Percentiles rank a stretch among this genome's conserved stretches.
Conservation (phyloP, 1,140 invertebrate species). For the Nasonia vitripennis region DNA sequence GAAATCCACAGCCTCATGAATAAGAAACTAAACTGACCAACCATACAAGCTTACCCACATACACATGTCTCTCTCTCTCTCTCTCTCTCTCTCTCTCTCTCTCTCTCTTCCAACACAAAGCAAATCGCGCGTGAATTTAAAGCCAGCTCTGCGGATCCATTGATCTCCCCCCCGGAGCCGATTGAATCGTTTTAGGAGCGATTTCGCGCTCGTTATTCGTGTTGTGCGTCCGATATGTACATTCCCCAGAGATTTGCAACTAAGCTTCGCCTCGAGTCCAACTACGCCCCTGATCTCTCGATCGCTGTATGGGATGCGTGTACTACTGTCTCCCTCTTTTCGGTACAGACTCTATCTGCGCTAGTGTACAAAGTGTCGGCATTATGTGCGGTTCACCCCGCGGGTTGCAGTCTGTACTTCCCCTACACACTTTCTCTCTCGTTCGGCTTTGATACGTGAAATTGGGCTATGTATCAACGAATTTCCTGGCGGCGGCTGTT, state of each 20-base stretch:
- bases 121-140: neutral
- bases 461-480: no score
- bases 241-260: conserved; percentile 1
- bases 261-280: neutral
- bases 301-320: no score
- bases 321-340: neutral
- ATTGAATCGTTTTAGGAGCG: conserved; percentile 28
- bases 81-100: no score
- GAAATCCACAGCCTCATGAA: neutral
- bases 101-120: neutral
- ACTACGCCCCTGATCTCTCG: conserved; percentile 2
- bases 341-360: neutral
- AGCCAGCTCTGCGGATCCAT: neutral
- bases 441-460: neutral
- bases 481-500: no score
- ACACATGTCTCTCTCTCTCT: neutral
- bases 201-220: conserved; percentile 15
- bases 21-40: neutral
- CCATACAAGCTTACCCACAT: neutral
- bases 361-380: no score
- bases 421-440: neutral
- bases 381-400: no score
- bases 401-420: neutral
- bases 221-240: neutral
- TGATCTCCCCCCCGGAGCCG: neutral